Evolutionary conservation across 2,113 vertebrate species (phyloP), one percentile per base, ranked within the genome.

Genomic region (Podocnemis expansa): DNA sequence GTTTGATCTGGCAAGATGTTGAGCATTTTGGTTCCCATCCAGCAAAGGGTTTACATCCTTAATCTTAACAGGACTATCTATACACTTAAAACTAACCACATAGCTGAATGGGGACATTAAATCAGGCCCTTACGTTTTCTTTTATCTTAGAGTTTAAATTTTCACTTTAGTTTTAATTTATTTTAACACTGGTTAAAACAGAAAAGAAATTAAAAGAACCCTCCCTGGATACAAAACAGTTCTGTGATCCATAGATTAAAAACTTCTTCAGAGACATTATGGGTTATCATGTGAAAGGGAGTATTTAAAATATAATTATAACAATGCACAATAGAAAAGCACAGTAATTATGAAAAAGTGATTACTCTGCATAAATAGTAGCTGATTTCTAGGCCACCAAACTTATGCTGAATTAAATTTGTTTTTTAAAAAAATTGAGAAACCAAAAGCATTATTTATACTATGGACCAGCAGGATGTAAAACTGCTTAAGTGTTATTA

Each of bases 221-320:
- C 82, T 95, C 85, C 90, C 81, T 88, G 87, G 78, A 86, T 95
- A 83, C 70, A 25, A 75, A 54, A 91, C 29, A 56, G 43, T 49
- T 22, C 89, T 93, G 70, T 31, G 90, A 93, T 81, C 54, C 85
- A 93, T 56, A 94, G 93, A 95, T 81, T 93, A 76, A 43, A 88
- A 45, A 92, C 83, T 41, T 80, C 55, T 34, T 81, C 67, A 85
- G 86, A 96, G 78, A 89, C 84, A 93, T 96, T 97, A 96, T 73
- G 75, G 84, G 88, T 90, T 97, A 86, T 93, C 88, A 90, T 84
- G 90, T 78, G 88, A 94, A 95, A 84, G 87, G 54, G 87, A 91
- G 67, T 80, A 91, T 96, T 97, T 97, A 94, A 96, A 96, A 95
- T 93, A 97, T 93, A 97, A 96, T 96, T 96, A 92, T 81, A 94